Percentiles rank a stretch among this genome's conserved stretches.
Evolutionary conservation across 2,113 vertebrate species (phyloP).

Genomic region (Paramormyrops kingsleyae): DNA sequence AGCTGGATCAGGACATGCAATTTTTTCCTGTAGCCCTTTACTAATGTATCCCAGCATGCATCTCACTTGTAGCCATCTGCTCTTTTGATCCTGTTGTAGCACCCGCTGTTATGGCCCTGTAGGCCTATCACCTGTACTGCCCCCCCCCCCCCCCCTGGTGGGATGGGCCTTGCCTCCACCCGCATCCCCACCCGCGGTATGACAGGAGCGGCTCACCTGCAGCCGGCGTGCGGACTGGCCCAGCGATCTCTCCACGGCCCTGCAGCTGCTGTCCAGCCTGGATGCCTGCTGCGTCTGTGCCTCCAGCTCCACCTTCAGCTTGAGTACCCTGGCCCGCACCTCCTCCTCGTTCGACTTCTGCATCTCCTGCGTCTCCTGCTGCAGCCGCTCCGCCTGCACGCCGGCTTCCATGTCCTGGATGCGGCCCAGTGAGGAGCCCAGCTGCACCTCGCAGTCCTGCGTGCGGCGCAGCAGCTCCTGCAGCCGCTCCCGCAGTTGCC

Average conservation of each 20-base stretch:
- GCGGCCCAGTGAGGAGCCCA: constrained; percentile 72
- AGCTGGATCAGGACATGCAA: background rate
- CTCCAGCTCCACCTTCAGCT: constrained; percentile 79
- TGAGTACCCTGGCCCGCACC: constrained; percentile 76
- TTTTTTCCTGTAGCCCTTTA: background rate
- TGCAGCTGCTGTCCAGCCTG: constrained; percentile 84
- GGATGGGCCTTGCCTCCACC: background rate
- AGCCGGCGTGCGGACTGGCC: constrained; percentile 80
- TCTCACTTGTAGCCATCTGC: background rate
- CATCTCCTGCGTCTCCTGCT: constrained; percentile 74
- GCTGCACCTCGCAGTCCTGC: constrained; percentile 72
- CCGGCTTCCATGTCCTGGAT: constrained; percentile 78
- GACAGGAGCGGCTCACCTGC: constrained; percentile 63
- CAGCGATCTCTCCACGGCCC: constrained; percentile 85
- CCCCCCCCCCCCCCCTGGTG: background rate
- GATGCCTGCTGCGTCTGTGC: constrained; percentile 82
- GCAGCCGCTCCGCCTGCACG: constrained; percentile 79
- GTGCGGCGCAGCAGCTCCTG: constrained; percentile 78
- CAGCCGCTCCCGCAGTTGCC: constrained; percentile 87
- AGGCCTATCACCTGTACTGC: background rate
- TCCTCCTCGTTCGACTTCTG: constrained; percentile 85
- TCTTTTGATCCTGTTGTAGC: background rate
- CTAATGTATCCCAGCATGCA: background rate
- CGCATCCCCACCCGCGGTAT: background rate
- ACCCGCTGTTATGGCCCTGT: background rate